Base-by-base conservation (phyloP, 2,113 vertebrate genomes). In the Lates calcarifer region DNA sequence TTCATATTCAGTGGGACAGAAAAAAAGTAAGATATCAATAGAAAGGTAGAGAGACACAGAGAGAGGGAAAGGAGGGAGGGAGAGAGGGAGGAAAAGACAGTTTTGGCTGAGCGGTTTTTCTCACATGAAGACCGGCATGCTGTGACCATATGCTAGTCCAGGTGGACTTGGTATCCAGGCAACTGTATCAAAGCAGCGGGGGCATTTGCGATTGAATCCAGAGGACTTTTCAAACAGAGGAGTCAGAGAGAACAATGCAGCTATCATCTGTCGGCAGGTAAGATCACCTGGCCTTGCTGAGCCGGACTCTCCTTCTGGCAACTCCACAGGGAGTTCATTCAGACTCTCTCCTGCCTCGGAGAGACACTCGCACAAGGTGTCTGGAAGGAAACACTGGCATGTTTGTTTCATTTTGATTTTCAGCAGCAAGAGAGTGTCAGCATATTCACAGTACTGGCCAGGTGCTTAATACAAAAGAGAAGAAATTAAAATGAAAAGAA, bases 141-240 rank as follows among this genome's bases (percentile, higher is more conserved):
- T 93, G 94, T 53, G 92, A 88, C 94, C 94, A 94, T 95, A 95
- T 95, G 95, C 91, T 94, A 51, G 77, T 94, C 89, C 94, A 94
- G 94, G 93, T 94, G 92, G 94, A 93, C 83, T 86, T 74, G 66
- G 92, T 93, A 92, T 93, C 94, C 90, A 94, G 82, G 94, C 93
- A 94, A 95, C 91, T 86, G 81, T 93, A 94, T 93, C 93, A 94
- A 94, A 95, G 88, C 92, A 82, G 91, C 66, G 41, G 94, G 88
- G 89, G 89, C 85, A 71, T 87, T 87, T 57, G 84, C 79, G 77
- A 91, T 84, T 82, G 88, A 93, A 93, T 92, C 86, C 79, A 89
- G 87, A 93, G 90, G 85, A 90, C 85, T 90, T 92, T 84, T 92
- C 87, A 91, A 87, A 89, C 72, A 47, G 73, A 79, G 72, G 83